Conservation (phyloP, 2,888 invertebrate species). For the Penaeus monodon region DNA sequence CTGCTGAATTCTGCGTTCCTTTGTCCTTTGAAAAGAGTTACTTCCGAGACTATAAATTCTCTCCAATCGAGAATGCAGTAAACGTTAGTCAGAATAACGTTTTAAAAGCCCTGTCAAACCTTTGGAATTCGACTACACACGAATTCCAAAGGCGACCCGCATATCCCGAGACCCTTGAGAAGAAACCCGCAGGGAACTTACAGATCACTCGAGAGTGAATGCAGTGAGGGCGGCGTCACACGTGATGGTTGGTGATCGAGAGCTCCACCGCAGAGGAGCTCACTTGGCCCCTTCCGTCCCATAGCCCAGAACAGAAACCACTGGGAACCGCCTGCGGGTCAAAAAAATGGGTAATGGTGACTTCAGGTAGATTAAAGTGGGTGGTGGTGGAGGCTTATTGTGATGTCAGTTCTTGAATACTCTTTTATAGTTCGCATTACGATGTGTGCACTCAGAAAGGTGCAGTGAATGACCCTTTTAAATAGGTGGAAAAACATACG, state of each 20-base stretch:
- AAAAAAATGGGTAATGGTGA: not conserved
- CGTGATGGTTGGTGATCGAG: conserved; percentile 30
- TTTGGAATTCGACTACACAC: not conserved
- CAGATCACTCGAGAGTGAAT: conserved; percentile 76
- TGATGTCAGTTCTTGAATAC: too few relatives aligned
- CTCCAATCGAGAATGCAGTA: not conserved
- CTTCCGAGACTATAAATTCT: not conserved
- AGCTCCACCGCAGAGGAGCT: conserved; percentile 70
- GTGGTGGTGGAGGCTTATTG: not conserved
- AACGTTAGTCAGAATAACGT: too few relatives aligned
- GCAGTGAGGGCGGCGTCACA: conserved; percentile 60
- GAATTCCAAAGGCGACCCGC: not conserved
- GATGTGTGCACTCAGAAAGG: too few relatives aligned
- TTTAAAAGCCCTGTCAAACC: too few relatives aligned
- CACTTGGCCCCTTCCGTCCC: conserved; percentile 67
- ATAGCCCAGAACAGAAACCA: conserved; percentile 84
- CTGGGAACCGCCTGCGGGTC: conserved; percentile 79
- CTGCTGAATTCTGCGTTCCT: too few relatives aligned
- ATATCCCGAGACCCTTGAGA: not conserved
- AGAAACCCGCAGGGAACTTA: conserved; percentile 70
- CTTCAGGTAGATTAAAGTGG: not conserved
- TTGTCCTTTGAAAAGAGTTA: too few relatives aligned
- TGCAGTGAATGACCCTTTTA: too few relatives aligned
- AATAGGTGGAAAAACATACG: not conserved
- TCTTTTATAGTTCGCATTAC: too few relatives aligned